Evolutionary conservation across 2,888 invertebrate genomes (phyloP).

Genomic region (Mimumesa dahlbomi): DNA sequence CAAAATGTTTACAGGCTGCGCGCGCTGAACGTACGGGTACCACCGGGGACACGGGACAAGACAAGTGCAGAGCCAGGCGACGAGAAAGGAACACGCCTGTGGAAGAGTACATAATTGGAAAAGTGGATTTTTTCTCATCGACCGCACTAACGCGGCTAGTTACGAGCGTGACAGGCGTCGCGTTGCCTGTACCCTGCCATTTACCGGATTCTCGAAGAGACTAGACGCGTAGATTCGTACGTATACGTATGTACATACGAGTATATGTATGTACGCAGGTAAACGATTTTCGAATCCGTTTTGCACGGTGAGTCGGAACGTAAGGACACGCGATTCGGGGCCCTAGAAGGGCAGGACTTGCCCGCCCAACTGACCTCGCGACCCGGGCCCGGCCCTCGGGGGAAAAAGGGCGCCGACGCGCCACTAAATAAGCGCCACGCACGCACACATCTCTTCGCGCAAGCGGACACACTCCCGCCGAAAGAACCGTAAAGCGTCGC

Average conservation of each 20-base stretch:
- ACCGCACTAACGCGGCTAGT: too few species aligned
- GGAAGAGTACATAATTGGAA: too few species aligned
- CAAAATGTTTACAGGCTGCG: constrained; percentile 75
- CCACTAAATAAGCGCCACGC: constrained; percentile 67
- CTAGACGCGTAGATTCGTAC: too few species aligned
- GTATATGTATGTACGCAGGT: too few species aligned
- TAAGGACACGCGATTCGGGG: constrained; percentile 46
- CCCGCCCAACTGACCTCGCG: constrained; percentile 68
- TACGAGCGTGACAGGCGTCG: too few species aligned
- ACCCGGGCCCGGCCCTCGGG: constrained; percentile 49
- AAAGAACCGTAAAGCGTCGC: constrained; percentile 49
- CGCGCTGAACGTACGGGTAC: constrained; percentile 44
- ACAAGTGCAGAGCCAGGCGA: constrained; percentile 3
- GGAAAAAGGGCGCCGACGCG: constrained; percentile 69
- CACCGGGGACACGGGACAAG: constrained; percentile 12
- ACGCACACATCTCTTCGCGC: constrained; percentile 12
- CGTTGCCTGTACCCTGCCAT: too few species aligned
- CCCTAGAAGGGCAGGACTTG: constrained; percentile 51
- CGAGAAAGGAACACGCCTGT: too few species aligned
- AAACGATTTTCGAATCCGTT: constrained; percentile 20
- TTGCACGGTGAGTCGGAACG: constrained; percentile 18
- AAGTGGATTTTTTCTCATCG: too few species aligned
- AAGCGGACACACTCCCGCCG: constrained; percentile 12
- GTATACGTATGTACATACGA: too few species aligned
- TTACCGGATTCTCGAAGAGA: too few species aligned